Conservation (phyloP, 2,888 invertebrate species). For the Smittia sp. region DNA sequence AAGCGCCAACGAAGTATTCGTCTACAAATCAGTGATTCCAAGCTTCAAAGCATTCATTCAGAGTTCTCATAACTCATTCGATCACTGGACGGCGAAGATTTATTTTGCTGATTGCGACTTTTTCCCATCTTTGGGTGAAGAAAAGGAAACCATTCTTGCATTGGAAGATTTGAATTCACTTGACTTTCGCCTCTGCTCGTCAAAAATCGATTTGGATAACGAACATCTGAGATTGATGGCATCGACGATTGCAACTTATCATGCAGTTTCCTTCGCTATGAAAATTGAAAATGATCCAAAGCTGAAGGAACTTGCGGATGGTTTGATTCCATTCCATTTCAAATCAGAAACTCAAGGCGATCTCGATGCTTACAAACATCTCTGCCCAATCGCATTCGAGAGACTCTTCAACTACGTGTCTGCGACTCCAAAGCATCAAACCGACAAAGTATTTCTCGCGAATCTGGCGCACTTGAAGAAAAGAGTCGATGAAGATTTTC, state of each 20-base stretch:
- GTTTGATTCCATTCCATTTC: conserved; percentile 45
- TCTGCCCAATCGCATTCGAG: conserved; percentile 49
- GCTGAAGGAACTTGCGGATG: conserved; percentile 46
- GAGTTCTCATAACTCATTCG: conserved; percentile 39
- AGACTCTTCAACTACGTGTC: conserved; percentile 49
- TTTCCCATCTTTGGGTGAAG: conserved; percentile 43
- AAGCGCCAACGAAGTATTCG: conserved; percentile 50
- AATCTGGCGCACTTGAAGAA: conserved; percentile 45
- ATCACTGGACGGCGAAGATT: conserved; percentile 47
- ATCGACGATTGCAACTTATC: conserved; percentile 48
- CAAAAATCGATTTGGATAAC: conserved; percentile 46
- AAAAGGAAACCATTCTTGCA: conserved; percentile 48
- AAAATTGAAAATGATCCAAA: conserved; percentile 46
- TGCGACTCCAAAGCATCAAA: conserved; percentile 33
- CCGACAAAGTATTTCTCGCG: conserved; percentile 43
- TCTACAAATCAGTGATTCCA: conserved; percentile 49
- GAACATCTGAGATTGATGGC: conserved; percentile 49
- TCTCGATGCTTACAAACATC: conserved; percentile 46
- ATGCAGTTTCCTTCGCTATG: conserved; percentile 49
- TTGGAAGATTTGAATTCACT: conserved; percentile 48
- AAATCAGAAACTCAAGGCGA: neutral
- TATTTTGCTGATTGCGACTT: conserved; percentile 48
- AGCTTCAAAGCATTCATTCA: conserved; percentile 43
- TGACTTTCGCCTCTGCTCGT: conserved; percentile 46
- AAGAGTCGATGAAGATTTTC: conserved; percentile 47